A percentile compares a stretch with the other conserved stretches of the same genome.
Evolutionary conservation across 2,888 invertebrate genomes (phyloP).

Genomic region (Trilocha varians): DNA sequence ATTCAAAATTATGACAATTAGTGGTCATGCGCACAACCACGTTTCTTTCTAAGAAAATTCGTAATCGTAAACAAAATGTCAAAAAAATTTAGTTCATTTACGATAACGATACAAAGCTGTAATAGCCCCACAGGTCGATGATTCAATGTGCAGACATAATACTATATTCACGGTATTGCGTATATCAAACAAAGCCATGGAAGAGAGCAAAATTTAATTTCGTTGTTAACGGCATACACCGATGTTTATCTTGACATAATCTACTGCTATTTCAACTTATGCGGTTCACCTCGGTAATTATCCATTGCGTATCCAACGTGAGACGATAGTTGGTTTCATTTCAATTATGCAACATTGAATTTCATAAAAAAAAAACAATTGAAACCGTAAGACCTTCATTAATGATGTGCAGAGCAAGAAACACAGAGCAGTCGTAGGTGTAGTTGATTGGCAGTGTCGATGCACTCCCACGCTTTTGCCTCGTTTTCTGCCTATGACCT

Average conservation of each 20-base stretch:
- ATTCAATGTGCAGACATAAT: background rate
- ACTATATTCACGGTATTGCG: background rate
- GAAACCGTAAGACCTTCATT: slow-evolving; percentile 18
- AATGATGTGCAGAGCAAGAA: slow-evolving; percentile 24
- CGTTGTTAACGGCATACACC: background rate
- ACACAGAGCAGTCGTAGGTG: slow-evolving; percentile 25
- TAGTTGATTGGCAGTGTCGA: slow-evolving; percentile 32
- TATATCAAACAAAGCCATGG: background rate
- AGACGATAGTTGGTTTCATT: slow-evolving; percentile 6
- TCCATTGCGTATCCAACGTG: slow-evolving; percentile 9
- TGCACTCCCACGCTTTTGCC: slow-evolving; percentile 48
- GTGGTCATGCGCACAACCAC: no score
- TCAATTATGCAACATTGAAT: slow-evolving; percentile 22
- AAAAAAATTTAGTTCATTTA: no score
- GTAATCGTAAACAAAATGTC: no score
- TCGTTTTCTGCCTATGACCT: slow-evolving; percentile 33
- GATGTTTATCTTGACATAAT: background rate
- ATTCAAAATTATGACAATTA: no score
- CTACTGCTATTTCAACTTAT: slow-evolving; percentile 1
- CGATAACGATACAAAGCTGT: no score
- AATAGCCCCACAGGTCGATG: no score
- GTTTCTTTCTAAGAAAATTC: no score
- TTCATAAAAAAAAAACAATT: slow-evolving; percentile 24
- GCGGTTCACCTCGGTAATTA: slow-evolving; percentile 11
- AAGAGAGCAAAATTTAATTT: background rate